These are phyloP conservation scores for Whitmania pigra DNA, from an alignment of 1,140 invertebrate species.

Conservation along the genomic window DNA sequence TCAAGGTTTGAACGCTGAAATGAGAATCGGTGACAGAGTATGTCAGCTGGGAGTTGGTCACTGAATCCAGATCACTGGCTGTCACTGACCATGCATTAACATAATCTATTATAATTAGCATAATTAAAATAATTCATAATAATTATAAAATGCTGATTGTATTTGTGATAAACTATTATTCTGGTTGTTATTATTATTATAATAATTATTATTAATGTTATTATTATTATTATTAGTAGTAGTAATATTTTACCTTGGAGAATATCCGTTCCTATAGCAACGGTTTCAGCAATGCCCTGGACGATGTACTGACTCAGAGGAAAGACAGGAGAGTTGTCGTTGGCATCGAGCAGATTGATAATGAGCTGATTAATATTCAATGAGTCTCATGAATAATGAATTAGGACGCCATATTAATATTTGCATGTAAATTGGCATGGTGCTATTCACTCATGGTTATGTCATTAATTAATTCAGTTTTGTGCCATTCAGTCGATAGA, in stretches of 20 bases:
- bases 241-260: constrained; percentile 18
- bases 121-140: not conserved
- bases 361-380: constrained; percentile 17
- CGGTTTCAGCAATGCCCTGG: constrained; percentile 20
- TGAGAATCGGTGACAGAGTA: constrained; percentile 82
- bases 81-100: constrained; percentile 50
- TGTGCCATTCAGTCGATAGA: no score
- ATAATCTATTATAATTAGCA: not conserved
- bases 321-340: constrained; percentile 24
- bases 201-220: not conserved
- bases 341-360: constrained; percentile 22
- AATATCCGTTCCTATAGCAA: constrained; percentile 21
- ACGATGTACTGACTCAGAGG: constrained; percentile 24
- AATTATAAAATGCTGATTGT: not conserved
- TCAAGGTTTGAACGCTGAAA: constrained; percentile 59
- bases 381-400: no score
- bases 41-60: constrained; percentile 80
- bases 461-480: no score
- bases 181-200: not conserved
- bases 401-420: no score
- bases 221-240: not conserved
- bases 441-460: no score
- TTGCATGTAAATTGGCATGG: no score
- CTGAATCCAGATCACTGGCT: constrained; percentile 79
- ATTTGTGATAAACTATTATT: not conserved